Evolutionary conservation across 1,140 invertebrate species (phyloP), one percentile per base, ranked within the genome.

Genomic region (Drosophila ambigua): DNA sequence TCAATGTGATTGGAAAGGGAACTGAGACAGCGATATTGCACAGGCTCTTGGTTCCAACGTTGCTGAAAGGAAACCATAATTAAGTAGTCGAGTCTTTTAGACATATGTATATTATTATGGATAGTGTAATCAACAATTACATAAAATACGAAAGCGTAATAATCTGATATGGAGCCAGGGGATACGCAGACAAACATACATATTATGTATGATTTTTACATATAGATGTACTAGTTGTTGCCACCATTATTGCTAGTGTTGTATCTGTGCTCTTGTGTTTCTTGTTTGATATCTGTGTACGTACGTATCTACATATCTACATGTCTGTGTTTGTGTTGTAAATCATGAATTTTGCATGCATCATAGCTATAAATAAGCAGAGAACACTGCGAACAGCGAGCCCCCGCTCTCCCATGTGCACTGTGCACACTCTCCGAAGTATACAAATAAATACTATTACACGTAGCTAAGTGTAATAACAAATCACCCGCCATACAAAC

Each of bases 261-360:
- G 52, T 78, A 50, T 43, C 54, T 64, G 59, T 69, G 55, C 61
- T 51, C 63, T 48, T 63, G 31, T 74, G 35, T 46, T 65, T 72
- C 49, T 59, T 60, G 46, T 48, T 79, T 26, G 60, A 51, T 35
- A 44, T 54, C 48, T 80, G 52, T 54, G 54, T 61, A 28, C 72
- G 44, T 54, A 26, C 64, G 54, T 69, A 9, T 31, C 31, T 8
- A 9, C 8, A 31, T 31, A 59, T 62, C 31, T 8, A 9, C 8
- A 31, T 31, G 54, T 62, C 63, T 69, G 68, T 85, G 69, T 75
- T 64, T 67, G 71, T 88, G 65, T 75, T 82, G 78, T 87, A 82
- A 80, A 87, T 87, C 74, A 88, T 82, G 87, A 87, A 79, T 88
- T 87, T 76, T 87, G 82, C 82, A 87, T 87, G 82, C 83, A 76